Evolutionary conservation across 2,888 invertebrate genomes (phyloP).

Genomic region (Disparrhopalites patrizii): DNA sequence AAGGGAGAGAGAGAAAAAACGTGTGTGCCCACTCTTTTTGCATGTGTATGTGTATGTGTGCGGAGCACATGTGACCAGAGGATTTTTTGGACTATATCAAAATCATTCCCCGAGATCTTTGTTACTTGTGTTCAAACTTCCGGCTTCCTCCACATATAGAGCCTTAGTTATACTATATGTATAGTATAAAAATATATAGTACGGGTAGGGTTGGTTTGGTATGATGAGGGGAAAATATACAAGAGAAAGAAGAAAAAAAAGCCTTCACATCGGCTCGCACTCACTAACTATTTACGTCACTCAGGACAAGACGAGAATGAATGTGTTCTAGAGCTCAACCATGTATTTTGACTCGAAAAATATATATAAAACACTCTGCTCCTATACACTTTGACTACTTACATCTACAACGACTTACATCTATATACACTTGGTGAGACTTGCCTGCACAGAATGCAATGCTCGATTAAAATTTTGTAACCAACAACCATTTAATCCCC

Average conservation of each 20-base stretch:
- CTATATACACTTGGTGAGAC: no score
- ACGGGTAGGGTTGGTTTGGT: no score
- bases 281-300: constrained; percentile 11
- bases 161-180: no score
- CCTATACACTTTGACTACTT: neutral
- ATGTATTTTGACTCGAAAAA: constrained; percentile 2
- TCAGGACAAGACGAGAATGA: neutral
- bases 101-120: constrained; percentile 5
- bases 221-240: no score
- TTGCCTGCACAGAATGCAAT: neutral
- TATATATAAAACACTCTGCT: neutral
- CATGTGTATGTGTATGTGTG: no score
- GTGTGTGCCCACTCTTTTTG: no score
- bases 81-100: constrained; percentile 4
- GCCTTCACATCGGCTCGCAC: constrained; percentile 5
- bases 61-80: no score
- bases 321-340: constrained; percentile 6
- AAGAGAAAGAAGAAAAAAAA: no score
- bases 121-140: constrained; percentile 15
- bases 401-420: no score
- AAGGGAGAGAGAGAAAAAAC: no score
- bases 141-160: constrained; percentile 19
- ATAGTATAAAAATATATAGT: no score
- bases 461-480: constrained; percentile 5
- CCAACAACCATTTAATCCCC: constrained; percentile 6